phyloP scores from a whole-genome alignment of 2,113 vertebrate species.

The Egretta garzetta region DNA sequence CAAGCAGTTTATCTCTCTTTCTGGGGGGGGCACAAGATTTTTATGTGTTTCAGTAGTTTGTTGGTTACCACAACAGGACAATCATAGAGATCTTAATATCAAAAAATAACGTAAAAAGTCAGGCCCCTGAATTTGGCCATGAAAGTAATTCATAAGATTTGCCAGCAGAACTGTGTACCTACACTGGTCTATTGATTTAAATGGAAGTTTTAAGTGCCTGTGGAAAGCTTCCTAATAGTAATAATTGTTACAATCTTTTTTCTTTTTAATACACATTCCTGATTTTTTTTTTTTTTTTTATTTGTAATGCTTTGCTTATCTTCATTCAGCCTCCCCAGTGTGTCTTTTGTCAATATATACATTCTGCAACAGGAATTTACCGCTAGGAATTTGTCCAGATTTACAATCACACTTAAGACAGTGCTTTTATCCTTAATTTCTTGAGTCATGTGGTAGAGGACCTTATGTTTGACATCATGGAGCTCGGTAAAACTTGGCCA shows the following conservation, averaged over 20 bases:
- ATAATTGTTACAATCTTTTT: neutral
- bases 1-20: neutral
- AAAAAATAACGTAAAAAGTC: neutral
- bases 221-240: neutral
- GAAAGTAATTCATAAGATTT: neutral
- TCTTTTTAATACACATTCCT: neutral
- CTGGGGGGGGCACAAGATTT: rapidly evolving
- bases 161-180: neutral
- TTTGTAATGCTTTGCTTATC: neutral
- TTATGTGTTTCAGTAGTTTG: rapidly evolving
- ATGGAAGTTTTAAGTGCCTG: neutral
- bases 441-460: neutral
- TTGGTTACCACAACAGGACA: neutral
- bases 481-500: constrained; percentile 41
- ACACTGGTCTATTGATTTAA: neutral
- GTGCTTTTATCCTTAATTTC: constrained; percentile 23
- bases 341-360: neutral
- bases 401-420: constrained; percentile 4
- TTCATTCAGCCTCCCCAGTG: neutral
- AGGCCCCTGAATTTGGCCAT: neutral
- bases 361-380: constrained; percentile 12
- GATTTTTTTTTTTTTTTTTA: neutral
- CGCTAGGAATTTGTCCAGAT: constrained; percentile 16
- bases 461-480: neutral
- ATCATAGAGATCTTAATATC: neutral